Base-by-base conservation (phyloP, 2,888 invertebrate genomes). In the Lycaena phlaeas region DNA sequence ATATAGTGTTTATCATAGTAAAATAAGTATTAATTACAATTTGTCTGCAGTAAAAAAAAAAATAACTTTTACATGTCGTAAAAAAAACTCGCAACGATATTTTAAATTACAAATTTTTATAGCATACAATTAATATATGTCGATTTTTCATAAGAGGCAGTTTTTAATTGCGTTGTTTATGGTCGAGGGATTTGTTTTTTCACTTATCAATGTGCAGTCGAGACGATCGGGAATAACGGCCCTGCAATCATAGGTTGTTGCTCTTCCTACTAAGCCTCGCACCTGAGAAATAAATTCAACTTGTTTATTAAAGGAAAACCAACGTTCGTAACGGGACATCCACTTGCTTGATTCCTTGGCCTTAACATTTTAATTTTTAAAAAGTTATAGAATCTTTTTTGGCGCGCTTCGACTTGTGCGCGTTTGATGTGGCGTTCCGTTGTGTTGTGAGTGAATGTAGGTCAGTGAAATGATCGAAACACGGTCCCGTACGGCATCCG, bases 201-300 rank as follows among this genome's bases (percentile, higher is more conserved):
- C 55, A 59, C 57, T 68, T 73, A 74, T 71, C 70, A 69, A 61
- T 66, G 68, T 57, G 66, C 66, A 61, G 61, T 59, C 68, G 66
- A 66, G 70, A 63, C 70, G 66, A 68, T 70, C 68, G 66, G 75
- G 75, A 64, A 73, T 84, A 84, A 82, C 82, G 82, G 82, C 79
- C 77, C 72, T 68, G 74, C 78, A 82, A 84, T 84, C 82, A 82
- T 79, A 84, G 82, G 82, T 84, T 82, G 76, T 84, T 84, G 82
- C 69, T 82, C 82, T 78, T 77, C 76, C 75, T 74, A 73, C 64
- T 60, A 9, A 22, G 64, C 59, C 65, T 40, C 50, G 52, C 53
- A 63, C 56, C 57, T 54, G 61, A 68, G 70, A 68, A 67, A 70
- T 70, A 68, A 71, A 70, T 63, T 51, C 53, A 57, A 56, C 50